These are phyloP conservation scores for Pherbina coryleti DNA, from an alignment of 2,888 invertebrate genomes.

Conservation along the genomic window DNA sequence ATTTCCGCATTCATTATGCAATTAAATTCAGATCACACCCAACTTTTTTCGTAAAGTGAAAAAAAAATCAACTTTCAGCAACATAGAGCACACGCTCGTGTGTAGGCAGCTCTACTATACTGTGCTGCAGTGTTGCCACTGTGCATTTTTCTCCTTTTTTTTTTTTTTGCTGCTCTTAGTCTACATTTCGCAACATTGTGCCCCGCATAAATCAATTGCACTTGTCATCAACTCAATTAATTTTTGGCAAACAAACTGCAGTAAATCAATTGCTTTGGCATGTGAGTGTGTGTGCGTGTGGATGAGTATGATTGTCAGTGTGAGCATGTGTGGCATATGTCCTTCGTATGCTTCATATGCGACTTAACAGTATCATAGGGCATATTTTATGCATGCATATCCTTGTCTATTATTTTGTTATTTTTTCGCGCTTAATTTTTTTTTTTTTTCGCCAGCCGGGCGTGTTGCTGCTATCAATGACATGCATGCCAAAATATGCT, in stretches of 20 bases:
- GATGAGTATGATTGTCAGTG: too few relatives aligned
- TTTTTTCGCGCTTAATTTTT: conserved; percentile 43
- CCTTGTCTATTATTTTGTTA: conserved; percentile 53
- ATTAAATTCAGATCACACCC: conserved; percentile 30
- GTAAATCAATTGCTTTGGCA: conserved; percentile 69
- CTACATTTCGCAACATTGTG: conserved; percentile 36
- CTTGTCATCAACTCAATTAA: conserved; percentile 70
- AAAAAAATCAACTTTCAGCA: not conserved
- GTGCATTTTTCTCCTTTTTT: conserved; percentile 13
- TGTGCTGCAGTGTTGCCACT: not conserved
- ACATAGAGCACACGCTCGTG: not conserved
- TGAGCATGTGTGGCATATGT: conserved; percentile 5
- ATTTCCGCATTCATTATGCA: conserved; percentile 26
- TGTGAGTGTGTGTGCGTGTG: conserved; percentile 28
- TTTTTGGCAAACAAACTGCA: conserved; percentile 69
- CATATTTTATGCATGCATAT: conserved; percentile 53
- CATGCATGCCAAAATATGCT: conserved; percentile 17
- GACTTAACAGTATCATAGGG: conserved; percentile 18
- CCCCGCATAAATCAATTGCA: conserved; percentile 70
- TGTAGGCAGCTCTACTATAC: not conserved
- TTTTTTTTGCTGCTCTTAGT: not conserved
- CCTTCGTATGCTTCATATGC: conserved; percentile 4
- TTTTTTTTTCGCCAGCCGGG: not conserved
- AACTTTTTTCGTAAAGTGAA: not conserved
- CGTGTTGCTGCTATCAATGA: not conserved